Evolutionary conservation across 2,113 vertebrate species (phyloP).

Genomic region (Triplophysa rosa): DNA sequence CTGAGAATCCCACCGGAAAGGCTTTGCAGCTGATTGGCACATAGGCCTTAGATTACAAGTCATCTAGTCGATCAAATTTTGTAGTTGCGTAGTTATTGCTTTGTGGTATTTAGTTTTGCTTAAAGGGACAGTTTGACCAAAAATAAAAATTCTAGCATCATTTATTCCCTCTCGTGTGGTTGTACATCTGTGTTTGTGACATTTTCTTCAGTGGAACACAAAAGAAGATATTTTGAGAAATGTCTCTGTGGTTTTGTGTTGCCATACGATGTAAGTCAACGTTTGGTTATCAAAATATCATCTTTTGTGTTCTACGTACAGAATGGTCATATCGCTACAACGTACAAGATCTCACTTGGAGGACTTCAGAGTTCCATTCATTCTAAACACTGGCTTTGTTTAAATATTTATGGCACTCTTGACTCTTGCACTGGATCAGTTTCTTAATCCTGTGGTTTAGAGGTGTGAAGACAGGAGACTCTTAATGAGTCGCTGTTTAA

Average conservation of each 20-base stretch:
- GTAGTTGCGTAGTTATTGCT: not conserved
- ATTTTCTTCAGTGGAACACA: too few relatives aligned
- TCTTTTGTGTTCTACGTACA: too few relatives aligned
- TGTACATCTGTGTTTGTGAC: too few relatives aligned
- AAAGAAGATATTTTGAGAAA: too few relatives aligned
- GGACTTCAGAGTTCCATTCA: not conserved
- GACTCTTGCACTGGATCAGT: not conserved
- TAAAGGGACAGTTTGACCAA: too few relatives aligned
- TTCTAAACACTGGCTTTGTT: not conserved
- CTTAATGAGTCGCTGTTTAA: slow-evolving; percentile 18
- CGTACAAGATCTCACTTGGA: not conserved
- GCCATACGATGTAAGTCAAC: too few relatives aligned
- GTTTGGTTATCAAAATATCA: too few relatives aligned
- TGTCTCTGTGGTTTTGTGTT: too few relatives aligned
- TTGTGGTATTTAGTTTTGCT: not conserved
- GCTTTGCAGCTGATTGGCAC: slow-evolving; percentile 3
- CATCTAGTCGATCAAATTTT: not conserved
- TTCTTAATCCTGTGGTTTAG: slow-evolving; percentile 23
- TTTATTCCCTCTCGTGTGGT: too few relatives aligned
- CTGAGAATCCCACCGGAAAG: not conserved
- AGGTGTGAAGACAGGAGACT: not conserved
- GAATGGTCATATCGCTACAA: too few relatives aligned
- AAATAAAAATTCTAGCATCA: too few relatives aligned
- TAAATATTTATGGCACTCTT: slow-evolving; percentile 17
- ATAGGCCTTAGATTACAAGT: slow-evolving; percentile 11